Evolutionary conservation across 2,113 vertebrate genomes (phyloP), one percentile per base, ranked within the genome.

Genomic region (Pelvicachromis taeniatus): DNA sequence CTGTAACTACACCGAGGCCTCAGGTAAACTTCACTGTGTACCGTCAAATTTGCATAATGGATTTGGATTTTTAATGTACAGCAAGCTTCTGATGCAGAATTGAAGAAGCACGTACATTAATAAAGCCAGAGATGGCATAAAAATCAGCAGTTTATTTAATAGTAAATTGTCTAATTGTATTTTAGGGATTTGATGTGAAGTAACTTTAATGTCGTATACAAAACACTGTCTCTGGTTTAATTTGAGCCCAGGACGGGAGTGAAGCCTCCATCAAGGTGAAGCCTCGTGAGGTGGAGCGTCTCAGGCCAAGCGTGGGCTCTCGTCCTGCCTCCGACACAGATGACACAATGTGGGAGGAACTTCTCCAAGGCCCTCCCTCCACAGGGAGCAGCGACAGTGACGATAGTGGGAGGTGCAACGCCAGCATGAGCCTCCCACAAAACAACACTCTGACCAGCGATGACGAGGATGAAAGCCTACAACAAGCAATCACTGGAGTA

Each of bases 281-380:
- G 12, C 85, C 92, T 13, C 85, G 82, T 33, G 90, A 94, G 52
- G 48, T 94, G 77, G 93, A 95, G 38, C 95, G 93, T 17, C 96
- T 96, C 54, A 95, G 96, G 26, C 97, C 97, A 9, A 97, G 95
- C 0, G 96, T 95, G 42, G 96, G 96, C 63, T 96, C 97, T 0
- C 97, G 96, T 58, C 97, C 97, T 0, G 97, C 97, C 87, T 99
- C 99, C 0, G 99, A 99, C 94, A 99, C 99, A 0, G 99, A 99
- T 10, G 99, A 99, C 85, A 97, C 97, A 88, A 84, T 99, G 54
- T 98, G 98, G 98, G 99, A 99, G 4, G 99, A 99, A 77, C 96
- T 99, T 82, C 96, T 99, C 2, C 97, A 99, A 1, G 97, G 96
- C 3, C 97, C 99, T 17, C 96, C 95, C 68, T 98, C 97, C 0